Base-by-base conservation (phyloP, 2,113 vertebrate genomes). In the Entelurus aequoreus region DNA sequence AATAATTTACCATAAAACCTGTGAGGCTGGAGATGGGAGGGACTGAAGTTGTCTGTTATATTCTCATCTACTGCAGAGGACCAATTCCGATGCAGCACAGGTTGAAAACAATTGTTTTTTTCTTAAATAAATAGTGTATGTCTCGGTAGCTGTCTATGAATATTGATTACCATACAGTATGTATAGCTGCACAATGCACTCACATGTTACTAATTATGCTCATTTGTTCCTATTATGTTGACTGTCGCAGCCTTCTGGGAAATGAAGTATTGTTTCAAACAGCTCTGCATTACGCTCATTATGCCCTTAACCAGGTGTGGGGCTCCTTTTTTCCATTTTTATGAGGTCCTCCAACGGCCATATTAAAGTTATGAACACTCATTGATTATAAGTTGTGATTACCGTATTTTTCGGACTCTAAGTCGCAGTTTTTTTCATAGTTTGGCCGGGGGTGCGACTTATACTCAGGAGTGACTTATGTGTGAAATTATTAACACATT, bases 1-100 rank as follows among this genome's bases (percentile, higher is more conserved):
- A 86, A 85, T 85, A 83, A 87, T 87, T 84, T 79, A 88, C 48
- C 54, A 55, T 77, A 67, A 84, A 81, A 85, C 73, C 81, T 83
- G 74, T 55, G 72, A 65, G 65, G 68, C 71, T 77, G 74, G 66
- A 71, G 64, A 73, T 75, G 57, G 64, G 65, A 74, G 65, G 51
- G 53, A 52, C 65, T 69, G 19, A 56, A 66, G 69, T 68, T 62
- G 66, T 75, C 54, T 69, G 28, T 66, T 19, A 16, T 71, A 49
- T 77, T 63, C 59, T 70, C 48, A 6, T 21, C 21, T 38, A 28
- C n/a, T 65, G 63, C 63, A 53, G 44, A 16, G 48, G 48, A 47
- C 61, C 47, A 35, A 36, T 48, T 57, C 6, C n/a, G n/a, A n/a
- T n/a, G n/a, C n/a, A n/a, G n/a, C n/a, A n/a, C 6, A 56, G 28